phyloP scores from a whole-genome alignment of 2,797 vertebrate genomes.

The Graptemys geographica region DNA sequence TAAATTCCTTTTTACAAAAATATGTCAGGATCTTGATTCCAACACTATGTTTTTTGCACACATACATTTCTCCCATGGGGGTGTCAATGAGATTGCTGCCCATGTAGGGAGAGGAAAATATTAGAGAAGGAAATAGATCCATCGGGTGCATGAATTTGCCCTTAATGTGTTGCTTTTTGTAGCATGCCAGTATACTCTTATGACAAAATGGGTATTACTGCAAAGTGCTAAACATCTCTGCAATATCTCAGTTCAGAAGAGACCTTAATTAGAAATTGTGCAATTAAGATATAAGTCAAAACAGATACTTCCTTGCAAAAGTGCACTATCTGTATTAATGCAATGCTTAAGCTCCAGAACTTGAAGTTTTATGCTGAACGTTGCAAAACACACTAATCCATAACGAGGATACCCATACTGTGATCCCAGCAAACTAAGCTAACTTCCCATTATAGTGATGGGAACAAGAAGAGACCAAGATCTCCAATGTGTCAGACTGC shows the following conservation, averaged over 20 bases:
- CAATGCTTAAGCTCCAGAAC: background rate
- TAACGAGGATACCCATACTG: background rate
- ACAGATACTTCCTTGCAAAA: background rate
- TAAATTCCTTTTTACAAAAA: background rate
- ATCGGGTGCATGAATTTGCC: background rate
- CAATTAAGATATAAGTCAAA: background rate
- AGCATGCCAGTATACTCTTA: background rate
- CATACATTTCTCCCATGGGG: background rate
- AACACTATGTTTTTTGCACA: background rate
- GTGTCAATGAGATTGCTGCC: background rate
- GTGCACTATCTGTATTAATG: background rate
- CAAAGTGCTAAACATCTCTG: background rate
- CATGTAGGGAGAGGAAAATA: background rate
- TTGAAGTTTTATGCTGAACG: background rate
- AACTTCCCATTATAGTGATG: background rate
- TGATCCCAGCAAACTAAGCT: background rate
- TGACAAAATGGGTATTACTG: background rate
- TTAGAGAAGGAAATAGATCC: background rate
- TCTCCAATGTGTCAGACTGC: background rate
- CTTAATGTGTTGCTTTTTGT: background rate
- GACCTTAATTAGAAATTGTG: background rate
- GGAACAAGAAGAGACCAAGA: background rate
- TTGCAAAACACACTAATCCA: background rate
- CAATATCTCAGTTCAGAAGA: background rate
- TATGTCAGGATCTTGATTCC: background rate